Evolutionary conservation across 2,797 vertebrate genomes (phyloP).

Genomic region (Mormyrus proboscirostris): DNA sequence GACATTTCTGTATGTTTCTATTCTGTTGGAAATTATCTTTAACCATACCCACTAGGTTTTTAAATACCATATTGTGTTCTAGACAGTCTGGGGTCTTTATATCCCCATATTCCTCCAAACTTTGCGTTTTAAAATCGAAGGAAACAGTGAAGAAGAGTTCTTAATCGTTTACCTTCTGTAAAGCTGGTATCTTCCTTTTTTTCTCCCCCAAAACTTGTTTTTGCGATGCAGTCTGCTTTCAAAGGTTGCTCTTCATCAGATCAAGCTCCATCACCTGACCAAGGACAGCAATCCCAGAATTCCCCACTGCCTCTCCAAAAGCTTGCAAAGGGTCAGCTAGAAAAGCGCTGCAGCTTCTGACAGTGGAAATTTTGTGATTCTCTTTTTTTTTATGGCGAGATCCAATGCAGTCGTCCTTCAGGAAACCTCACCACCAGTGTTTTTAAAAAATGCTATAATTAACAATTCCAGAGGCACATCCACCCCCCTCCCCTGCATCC

Average conservation of each 20-base stretch:
- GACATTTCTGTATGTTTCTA: not conserved
- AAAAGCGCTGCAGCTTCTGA: conserved; percentile 61
- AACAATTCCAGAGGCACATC: conserved; percentile 58
- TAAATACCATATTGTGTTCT: not conserved
- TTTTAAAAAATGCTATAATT: conserved; percentile 60
- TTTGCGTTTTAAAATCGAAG: not conserved
- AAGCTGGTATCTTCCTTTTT: not conserved
- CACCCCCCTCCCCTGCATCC: conserved; percentile 50
- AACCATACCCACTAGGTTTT: not conserved
- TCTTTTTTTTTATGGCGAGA: conserved; percentile 64
- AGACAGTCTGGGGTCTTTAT: not conserved
- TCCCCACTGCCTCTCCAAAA: not conserved
- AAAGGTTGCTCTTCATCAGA: not conserved
- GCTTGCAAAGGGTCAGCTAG: not conserved
- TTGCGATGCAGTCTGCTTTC: not conserved
- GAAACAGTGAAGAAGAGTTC: not conserved
- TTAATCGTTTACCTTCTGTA: not conserved
- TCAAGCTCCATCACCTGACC: not conserved
- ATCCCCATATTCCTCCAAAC: not conserved
- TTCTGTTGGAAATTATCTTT: not conserved
- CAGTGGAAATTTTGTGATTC: conserved; percentile 55
- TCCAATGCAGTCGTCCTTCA: conserved; percentile 62
- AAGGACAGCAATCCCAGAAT: conserved; percentile 1
- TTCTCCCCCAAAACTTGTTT: not conserved
- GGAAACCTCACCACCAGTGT: conserved; percentile 61